phyloP scores from a whole-genome alignment of 1,140 invertebrate genomes.

The Rhysida immarginata region DNA sequence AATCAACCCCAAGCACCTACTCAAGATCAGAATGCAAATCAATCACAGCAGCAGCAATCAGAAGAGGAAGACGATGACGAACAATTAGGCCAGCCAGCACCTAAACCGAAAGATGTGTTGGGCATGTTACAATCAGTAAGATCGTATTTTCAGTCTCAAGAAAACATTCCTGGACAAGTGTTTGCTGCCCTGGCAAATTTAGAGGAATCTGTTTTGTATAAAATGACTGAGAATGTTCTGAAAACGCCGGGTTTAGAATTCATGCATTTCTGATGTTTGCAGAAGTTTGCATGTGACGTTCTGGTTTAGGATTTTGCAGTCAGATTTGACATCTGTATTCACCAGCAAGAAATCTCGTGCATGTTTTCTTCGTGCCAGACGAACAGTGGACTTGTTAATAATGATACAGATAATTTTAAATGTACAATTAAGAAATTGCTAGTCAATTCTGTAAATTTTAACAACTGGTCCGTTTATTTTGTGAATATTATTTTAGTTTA shows the following conservation, averaged over 20 bases:
- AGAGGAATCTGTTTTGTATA: conserved; percentile 1
- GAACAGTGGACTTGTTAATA: neutral
- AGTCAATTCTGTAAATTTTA: no score
- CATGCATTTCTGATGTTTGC: neutral
- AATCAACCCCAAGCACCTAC: neutral
- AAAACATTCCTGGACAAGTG: conserved; percentile 3
- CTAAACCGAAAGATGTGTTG: conserved; percentile 2
- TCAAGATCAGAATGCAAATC: neutral
- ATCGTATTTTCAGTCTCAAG: conserved; percentile 1
- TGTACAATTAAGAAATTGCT: no score
- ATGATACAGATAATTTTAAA: neutral
- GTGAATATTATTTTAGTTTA: no score
- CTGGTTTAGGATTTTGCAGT: no score
- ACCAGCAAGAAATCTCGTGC: no score
- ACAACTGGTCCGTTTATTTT: no score
- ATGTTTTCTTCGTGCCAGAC: no score
- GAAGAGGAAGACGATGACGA: conserved; percentile 3
- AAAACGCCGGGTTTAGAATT: conserved; percentile 1
- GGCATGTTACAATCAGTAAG: neutral
- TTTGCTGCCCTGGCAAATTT: conserved; percentile 1
- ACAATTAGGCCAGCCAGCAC: neutral
- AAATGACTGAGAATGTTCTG: conserved; percentile 1
- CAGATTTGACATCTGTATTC: no score
- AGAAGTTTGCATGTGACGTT: neutral
- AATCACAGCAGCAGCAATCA: neutral